A percentile compares a stretch with the other conserved stretches of the same genome.
These are phyloP conservation scores for Axis porcinus DNA, from an alignment of 2,113 vertebrate species.

Conservation along the genomic window DNA sequence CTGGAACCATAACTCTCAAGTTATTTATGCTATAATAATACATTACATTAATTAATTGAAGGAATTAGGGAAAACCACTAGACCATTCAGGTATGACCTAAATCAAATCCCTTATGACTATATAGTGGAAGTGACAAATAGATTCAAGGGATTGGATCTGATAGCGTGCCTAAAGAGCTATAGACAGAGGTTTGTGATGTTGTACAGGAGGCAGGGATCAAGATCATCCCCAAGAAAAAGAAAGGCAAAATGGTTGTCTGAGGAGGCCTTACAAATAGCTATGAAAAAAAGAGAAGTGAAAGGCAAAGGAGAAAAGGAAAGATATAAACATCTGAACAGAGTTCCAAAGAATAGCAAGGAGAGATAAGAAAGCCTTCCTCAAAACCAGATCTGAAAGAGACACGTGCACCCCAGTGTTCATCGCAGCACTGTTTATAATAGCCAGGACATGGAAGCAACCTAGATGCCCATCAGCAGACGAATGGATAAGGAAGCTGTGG, in stretches of 20 bases:
- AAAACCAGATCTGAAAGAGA: too few species aligned
- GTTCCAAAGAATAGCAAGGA: not conserved
- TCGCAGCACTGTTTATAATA: too few species aligned
- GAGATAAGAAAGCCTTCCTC: not conserved
- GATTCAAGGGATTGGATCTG: not conserved
- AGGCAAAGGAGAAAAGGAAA: not conserved
- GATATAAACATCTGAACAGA: not conserved
- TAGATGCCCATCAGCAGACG: too few species aligned
- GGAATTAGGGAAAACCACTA: not conserved
- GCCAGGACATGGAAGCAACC: too few species aligned
- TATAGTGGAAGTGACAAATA: not conserved
- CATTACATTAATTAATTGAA: not conserved
- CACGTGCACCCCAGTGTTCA: too few species aligned
- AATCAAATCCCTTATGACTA: not conserved
- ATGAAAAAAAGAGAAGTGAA: not conserved
- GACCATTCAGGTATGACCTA: not conserved
- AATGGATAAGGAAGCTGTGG: too few species aligned
- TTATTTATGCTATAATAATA: not conserved
- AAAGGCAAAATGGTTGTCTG: not conserved
- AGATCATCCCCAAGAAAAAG: not conserved
- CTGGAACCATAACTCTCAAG: not conserved
- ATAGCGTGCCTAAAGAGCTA: not conserved
- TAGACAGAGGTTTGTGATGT: not conserved
- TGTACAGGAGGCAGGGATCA: not conserved
- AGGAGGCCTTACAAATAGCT: not conserved